Evolutionary conservation across 1,140 invertebrate genomes (phyloP), one percentile per base, ranked within the genome.

Genomic region (Cydia pomonella): DNA sequence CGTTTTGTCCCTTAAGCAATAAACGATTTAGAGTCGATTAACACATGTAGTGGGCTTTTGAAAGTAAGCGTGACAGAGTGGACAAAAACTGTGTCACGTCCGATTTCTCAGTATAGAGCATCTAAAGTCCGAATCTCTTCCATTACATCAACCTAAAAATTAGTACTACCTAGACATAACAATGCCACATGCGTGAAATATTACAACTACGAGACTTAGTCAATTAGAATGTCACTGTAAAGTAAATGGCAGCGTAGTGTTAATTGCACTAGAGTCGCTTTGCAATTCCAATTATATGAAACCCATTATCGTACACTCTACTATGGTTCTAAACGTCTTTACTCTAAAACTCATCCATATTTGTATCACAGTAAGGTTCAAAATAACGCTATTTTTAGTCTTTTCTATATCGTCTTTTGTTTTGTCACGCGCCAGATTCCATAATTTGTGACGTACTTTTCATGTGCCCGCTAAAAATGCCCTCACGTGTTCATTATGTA

Each of bases 261-360:
- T 69, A 69, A 69, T 69, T 69, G 64, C 64, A 18, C 29, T 69
- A 29, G 29, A 29, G 63, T 66, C 27, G 16, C 27, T 69, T 69
- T 69, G 64, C 64, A 69, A 38, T 69, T 69, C 64, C 64, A 69
- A 69, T 64, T 38, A 50, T 18, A 69, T 69, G 27, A n/a, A 69
- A 69, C 16, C 13, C 27, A 69, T 64, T 27, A 27, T 63, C 12
- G 25, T 29, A 59, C 18, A n/a, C 1, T 6, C 1, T 59, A 12
- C 53, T 9, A 59, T 59, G 21, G 21, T 59, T 59, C 53, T 59
- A 23, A 59, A 53, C 50, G 12, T n/a, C 50, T 18, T 53, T 53
- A 53, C 50, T 7, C 16, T n/a, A 23, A 23, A 59, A 59, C 12
- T 10, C 21, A 18, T n/a, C 47, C 47, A 0, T 18, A 50, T 50